These are phyloP conservation scores for Acanthurus lineatus DNA, from an alignment of 2,797 vertebrate genomes.

Conservation along the genomic window DNA sequence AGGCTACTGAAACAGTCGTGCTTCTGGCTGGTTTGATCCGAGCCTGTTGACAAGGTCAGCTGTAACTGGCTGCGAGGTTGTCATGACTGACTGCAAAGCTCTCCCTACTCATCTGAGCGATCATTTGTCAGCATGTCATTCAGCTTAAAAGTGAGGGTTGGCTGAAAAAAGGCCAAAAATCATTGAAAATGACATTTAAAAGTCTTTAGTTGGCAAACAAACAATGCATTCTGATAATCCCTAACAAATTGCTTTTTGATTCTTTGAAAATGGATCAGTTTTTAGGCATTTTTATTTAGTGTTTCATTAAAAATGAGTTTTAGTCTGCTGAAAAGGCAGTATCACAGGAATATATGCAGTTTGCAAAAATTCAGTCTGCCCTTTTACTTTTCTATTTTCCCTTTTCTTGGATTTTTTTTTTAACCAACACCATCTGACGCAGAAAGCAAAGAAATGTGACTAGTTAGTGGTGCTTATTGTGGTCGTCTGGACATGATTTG, in stretches of 20 bases:
- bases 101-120: constrained; percentile 67
- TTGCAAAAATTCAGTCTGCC: constrained; percentile 13
- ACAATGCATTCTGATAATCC: background rate
- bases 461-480: constrained; percentile 63
- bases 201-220: constrained; percentile 22
- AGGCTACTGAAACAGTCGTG: constrained; percentile 66
- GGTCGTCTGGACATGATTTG: constrained; percentile 75
- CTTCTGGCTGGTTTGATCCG: constrained; percentile 61
- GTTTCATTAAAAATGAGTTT: constrained; percentile 6
- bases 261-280: background rate
- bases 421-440: constrained; percentile 48
- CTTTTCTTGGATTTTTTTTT: constrained; percentile 24
- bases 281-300: constrained; percentile 10
- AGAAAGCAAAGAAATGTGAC: constrained; percentile 38
- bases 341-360: background rate
- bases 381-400: constrained; percentile 10
- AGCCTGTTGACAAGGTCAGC: constrained; percentile 75
- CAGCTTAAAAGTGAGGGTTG: constrained; percentile 30
- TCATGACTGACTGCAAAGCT: constrained; percentile 71
- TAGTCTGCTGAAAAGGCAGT: background rate
- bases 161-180: constrained; percentile 38
- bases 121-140: constrained; percentile 71
- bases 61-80: constrained; percentile 69
- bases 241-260: constrained; percentile 13
- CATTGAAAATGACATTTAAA: constrained; percentile 10